Evolutionary conservation across 1,140 invertebrate genomes (phyloP), one percentile per base, ranked within the genome.

Genomic region (Listronotus bonariensis): DNA sequence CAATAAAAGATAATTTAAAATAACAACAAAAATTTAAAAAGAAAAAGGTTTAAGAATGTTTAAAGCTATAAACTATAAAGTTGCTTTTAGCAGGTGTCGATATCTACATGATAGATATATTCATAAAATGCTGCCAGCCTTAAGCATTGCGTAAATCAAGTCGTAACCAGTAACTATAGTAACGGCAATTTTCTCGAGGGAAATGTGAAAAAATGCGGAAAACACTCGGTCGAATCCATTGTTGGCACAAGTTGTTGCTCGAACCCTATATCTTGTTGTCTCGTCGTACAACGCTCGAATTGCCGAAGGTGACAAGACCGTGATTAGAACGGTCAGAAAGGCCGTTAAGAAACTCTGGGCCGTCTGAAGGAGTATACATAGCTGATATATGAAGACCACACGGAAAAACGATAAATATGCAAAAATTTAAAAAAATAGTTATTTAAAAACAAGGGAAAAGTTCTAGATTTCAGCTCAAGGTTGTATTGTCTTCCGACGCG

Each of bases 251-350:
- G 48, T 31, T 53, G 48, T 53, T 48, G 45, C 45, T 56, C 61
- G 8, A 56, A 64, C 45, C 61, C 40, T 64, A 40, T 49, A 62
- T 62, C 59, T 62, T 62, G 59, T 62, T 62, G 59, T 62, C 59
- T 62, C 38, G 26, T 43, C 59, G 59, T 40, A 49, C 48, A 64
- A 56, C 42, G 52, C 36, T 57, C 61, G 48, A 17, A 56, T 56
- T 56, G 61, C 61, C 54, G 14, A 31, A 42, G 61, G 61, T 64
- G 61, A 64, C 61, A 64, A 64, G 26, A 8, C 32, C 61, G 52
- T 64, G 61, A 64, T 64, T 64, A 64, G 61, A 64, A 64, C 42
- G 20, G 46, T 38, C 14, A 18, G 42, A 64, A 57, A 64, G 61
- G 61, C 45, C 61, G 61, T 51, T 55, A n/a, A 26, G 43, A 46